Base-by-base conservation (phyloP, 2,888 invertebrate genomes). In the Drosophila prolongata region DNA sequence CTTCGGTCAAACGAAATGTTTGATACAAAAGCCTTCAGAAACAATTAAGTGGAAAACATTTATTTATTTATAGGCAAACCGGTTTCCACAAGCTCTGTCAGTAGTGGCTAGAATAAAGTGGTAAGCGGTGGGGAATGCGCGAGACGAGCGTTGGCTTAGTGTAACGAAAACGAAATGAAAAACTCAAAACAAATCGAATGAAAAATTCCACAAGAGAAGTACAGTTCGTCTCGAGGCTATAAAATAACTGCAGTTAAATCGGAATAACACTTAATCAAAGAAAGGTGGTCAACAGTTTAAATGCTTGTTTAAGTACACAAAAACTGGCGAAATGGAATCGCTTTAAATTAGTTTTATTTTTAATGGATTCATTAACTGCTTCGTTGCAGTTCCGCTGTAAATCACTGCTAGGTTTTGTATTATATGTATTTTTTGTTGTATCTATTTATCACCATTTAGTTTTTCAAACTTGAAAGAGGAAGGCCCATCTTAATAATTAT, bases 21-120 rank as follows among this genome's bases (percentile, higher is more conserved):
- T 65, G 43, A 72, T 70, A 65, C 50, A 52, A 78, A 55, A 61
- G 61, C 71, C 73, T 74, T 76, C 78, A 49, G 27, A 61, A 85
- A 82, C 86, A 71, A 71, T 73, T 87, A 83, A 83, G 82, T 83
- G 88, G 86, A 58, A 72, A 77, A 79, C 71, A 77, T 87, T 83
- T 72, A 69, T 75, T 72, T 57, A 53, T 68, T 52, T 71, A 49
- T 62, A 59, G 60, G 52, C 62, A 52, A 87, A 87, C 83, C 83
- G 88, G 88, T 83, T 83, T 78, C 54, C 61, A 58, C 70, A 66
- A 59, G 47, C 71, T 72, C 74, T 16, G 34, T 49, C 24, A 65
- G 14, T 43, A 16, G 62, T 62, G 49, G 62, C 42, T 64, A 62
- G 62, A 62, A 62, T 62, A 49, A 61, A 61, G 61, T 49, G 34